Percentiles rank a stretch among this genome's conserved stretches.
Evolutionary conservation across 2,888 invertebrate genomes (phyloP).

Genomic region (Poecilus cupreus): DNA sequence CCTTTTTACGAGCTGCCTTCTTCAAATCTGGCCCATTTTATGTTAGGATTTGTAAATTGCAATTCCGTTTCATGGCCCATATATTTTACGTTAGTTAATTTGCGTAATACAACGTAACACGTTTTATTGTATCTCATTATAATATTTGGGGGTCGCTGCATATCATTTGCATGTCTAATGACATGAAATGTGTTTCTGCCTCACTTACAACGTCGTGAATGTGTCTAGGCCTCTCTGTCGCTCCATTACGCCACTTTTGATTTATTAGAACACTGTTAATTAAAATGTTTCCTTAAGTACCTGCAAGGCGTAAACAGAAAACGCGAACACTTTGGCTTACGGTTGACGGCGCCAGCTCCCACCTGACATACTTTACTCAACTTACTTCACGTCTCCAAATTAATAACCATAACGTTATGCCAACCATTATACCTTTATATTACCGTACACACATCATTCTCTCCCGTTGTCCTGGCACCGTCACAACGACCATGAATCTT

Average conservation of each 20-base stretch:
- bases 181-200: slow-evolving; percentile 41
- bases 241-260: slow-evolving; percentile 25
- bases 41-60: slow-evolving; percentile 56
- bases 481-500: not conserved
- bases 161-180: slow-evolving; percentile 58
- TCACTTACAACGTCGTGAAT: slow-evolving; percentile 21
- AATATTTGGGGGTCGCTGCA: slow-evolving; percentile 49
- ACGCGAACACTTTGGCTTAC: slow-evolving; percentile 9
- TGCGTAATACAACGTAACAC: slow-evolving; percentile 55
- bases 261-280: slow-evolving; percentile 55
- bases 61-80: slow-evolving; percentile 54
- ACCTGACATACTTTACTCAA: not conserved
- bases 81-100: slow-evolving; percentile 56
- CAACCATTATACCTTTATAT: too few species aligned
- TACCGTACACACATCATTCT: too few species aligned
- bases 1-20: slow-evolving; percentile 44
- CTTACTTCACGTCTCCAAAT: not conserved
- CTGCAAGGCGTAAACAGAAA: slow-evolving; percentile 43
- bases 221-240: not conserved
- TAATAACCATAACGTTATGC: not conserved
- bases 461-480: too few species aligned
- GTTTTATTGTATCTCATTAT: slow-evolving; percentile 58
- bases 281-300: slow-evolving; percentile 58
- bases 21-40: slow-evolving; percentile 50
- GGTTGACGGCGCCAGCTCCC: not conserved